Evolutionary conservation across 2,888 invertebrate genomes (phyloP).

Genomic region (Volucella bombylans): DNA sequence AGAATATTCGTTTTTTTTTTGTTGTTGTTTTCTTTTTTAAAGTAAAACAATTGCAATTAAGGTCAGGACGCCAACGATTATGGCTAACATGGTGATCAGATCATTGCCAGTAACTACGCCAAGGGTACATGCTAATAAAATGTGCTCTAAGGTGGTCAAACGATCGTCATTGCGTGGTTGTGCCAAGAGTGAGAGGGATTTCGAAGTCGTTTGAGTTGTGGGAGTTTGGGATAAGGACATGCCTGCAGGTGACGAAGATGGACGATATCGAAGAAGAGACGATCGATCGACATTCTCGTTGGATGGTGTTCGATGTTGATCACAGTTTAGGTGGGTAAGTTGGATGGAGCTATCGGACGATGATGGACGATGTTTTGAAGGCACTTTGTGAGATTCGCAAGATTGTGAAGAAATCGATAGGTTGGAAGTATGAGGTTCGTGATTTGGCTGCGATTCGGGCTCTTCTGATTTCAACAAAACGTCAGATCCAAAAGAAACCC

Average conservation of each 20-base stretch:
- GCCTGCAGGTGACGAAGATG: constrained; percentile 53
- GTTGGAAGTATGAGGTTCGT: constrained; percentile 20
- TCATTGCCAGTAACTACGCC: constrained; percentile 88
- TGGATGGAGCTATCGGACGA: constrained; percentile 40
- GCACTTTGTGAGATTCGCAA: not conserved
- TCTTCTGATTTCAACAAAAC: constrained; percentile 43
- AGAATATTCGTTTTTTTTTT: not conserved
- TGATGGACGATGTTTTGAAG: constrained; percentile 15
- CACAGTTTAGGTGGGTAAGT: constrained; percentile 28
- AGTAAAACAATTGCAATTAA: constrained; percentile 85
- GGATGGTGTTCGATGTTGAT: constrained; percentile 30
- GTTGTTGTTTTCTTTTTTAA: constrained; percentile 76
- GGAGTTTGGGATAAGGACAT: constrained; percentile 31
- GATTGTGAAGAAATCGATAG: not conserved
- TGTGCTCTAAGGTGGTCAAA: constrained; percentile 83
- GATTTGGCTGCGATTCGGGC: constrained; percentile 17
- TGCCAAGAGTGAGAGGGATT: constrained; percentile 78
- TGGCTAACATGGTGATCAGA: constrained; percentile 88
- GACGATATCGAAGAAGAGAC: constrained; percentile 27
- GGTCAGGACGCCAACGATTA: constrained; percentile 89
- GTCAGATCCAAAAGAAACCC: not conserved
- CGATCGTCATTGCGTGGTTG: constrained; percentile 78
- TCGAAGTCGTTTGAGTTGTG: constrained; percentile 30
- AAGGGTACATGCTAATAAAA: constrained; percentile 90
- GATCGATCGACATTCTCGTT: constrained; percentile 1